Conservation (phyloP, 2,888 invertebrate species). For the Saturnia japonica region DNA sequence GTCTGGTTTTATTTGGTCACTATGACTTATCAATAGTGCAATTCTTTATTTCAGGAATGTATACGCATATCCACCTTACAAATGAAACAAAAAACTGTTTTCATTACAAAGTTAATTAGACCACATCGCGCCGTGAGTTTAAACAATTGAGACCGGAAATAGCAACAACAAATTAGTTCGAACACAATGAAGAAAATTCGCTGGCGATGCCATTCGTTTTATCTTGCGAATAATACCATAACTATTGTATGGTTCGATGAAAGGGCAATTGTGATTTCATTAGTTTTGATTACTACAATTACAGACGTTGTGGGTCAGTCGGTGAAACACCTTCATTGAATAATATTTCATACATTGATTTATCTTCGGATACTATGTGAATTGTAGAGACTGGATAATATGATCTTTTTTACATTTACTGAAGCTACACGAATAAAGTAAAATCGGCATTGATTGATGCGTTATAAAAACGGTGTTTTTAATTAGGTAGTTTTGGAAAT, state of each 20-base stretch:
- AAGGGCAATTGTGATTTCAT: constrained; percentile 11
- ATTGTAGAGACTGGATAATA: neutral
- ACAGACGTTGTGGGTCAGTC: neutral
- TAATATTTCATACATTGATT: neutral
- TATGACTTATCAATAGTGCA: too few species aligned
- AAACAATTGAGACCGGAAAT: constrained; percentile 23
- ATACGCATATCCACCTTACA: neutral
- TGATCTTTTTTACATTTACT: neutral
- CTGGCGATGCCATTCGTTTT: constrained; percentile 12
- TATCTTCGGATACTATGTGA: neutral
- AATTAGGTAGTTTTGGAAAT: too few species aligned
- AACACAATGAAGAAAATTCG: constrained; percentile 35
- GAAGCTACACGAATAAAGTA: too few species aligned
- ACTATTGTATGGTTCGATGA: constrained; percentile 15
- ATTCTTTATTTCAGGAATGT: too few species aligned
- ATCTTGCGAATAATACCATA: neutral
- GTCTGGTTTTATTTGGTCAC: too few species aligned
- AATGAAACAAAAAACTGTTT: constrained; percentile 11
- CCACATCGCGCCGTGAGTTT: constrained; percentile 31
- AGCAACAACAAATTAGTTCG: constrained; percentile 26
- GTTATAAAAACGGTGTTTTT: too few species aligned
- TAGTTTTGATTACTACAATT: constrained; percentile 5
- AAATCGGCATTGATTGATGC: too few species aligned
- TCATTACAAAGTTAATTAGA: constrained; percentile 38
- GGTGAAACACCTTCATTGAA: neutral